Evolutionary conservation across 2,113 vertebrate species (phyloP).

Genomic region (Panurus biarmicus): DNA sequence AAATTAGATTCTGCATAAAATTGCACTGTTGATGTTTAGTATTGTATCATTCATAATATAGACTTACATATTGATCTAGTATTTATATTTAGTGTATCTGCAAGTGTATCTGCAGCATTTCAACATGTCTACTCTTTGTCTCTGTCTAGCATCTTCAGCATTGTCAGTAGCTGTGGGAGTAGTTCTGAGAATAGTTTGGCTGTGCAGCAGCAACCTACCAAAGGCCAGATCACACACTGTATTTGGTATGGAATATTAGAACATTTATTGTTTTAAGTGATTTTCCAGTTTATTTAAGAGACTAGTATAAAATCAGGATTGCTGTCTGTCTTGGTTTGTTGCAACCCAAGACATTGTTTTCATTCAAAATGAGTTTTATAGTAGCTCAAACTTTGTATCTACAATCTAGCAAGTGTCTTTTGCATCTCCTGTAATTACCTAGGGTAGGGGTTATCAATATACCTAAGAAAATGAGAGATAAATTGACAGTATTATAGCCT

Average conservation of each 20-base stretch:
- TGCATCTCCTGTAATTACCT: not conserved
- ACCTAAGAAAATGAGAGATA: not conserved
- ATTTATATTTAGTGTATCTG: not conserved
- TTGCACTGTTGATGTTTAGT: not conserved
- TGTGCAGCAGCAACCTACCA: slow-evolving; percentile 25
- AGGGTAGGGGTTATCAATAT: not conserved
- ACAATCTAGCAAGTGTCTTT: not conserved
- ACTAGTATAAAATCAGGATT: not conserved
- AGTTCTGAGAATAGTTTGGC: slow-evolving; percentile 44
- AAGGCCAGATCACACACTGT: slow-evolving; percentile 23
- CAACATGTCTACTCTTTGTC: slow-evolving; percentile 3
- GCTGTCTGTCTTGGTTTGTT: too few species aligned
- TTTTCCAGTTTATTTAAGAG: not conserved
- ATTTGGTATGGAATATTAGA: not conserved
- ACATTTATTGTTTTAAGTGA: not conserved
- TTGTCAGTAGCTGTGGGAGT: slow-evolving; percentile 35
- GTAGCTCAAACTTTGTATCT: not conserved
- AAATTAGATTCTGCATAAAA: not conserved
- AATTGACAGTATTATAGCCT: not conserved
- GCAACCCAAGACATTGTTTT: too few species aligned
- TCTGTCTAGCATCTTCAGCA: slow-evolving; percentile 21
- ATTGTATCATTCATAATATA: not conserved
- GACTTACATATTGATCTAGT: not conserved
- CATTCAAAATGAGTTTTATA: not conserved
- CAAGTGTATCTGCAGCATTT: not conserved